phyloP scores from a whole-genome alignment of 2,888 invertebrate genomes.

The Balanococcus diminutus region DNA sequence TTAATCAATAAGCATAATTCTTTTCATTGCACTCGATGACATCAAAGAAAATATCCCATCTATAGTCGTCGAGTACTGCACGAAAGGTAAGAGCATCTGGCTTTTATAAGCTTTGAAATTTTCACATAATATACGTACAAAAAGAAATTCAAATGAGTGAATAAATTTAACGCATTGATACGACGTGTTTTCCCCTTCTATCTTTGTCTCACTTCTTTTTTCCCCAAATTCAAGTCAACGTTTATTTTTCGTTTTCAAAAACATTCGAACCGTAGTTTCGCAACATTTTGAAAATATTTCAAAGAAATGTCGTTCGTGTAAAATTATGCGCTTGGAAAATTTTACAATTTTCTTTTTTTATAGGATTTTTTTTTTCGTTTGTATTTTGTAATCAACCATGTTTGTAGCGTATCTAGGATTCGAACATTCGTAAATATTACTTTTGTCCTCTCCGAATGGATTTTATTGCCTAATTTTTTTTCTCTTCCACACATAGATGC shows the following conservation, averaged over 20 bases:
- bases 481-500: background rate
- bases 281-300: constrained; percentile 8
- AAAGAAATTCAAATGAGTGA: constrained; percentile 14
- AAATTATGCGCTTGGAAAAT: constrained; percentile 10
- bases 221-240: background rate
- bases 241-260: constrained; percentile 13
- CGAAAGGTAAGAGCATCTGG: background rate
- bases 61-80: background rate
- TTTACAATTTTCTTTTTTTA: constrained; percentile 1
- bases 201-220: background rate
- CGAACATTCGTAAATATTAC: constrained; percentile 13
- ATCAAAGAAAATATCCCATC: background rate
- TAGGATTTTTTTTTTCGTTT: background rate
- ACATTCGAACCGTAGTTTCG: constrained; percentile 1
- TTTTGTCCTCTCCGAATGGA: background rate
- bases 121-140: background rate
- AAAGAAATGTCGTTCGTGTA: constrained; percentile 22
- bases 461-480: background rate
- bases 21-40: constrained; percentile 13
- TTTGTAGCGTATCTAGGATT: background rate
- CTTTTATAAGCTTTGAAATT: background rate
- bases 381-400: background rate
- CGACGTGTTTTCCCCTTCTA: background rate
- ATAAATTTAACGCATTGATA: background rate
- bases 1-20: constrained; percentile 3